These are phyloP conservation scores for Bryconaethiops microstoma DNA, from an alignment of 2,797 vertebrate species.

Conservation along the genomic window DNA sequence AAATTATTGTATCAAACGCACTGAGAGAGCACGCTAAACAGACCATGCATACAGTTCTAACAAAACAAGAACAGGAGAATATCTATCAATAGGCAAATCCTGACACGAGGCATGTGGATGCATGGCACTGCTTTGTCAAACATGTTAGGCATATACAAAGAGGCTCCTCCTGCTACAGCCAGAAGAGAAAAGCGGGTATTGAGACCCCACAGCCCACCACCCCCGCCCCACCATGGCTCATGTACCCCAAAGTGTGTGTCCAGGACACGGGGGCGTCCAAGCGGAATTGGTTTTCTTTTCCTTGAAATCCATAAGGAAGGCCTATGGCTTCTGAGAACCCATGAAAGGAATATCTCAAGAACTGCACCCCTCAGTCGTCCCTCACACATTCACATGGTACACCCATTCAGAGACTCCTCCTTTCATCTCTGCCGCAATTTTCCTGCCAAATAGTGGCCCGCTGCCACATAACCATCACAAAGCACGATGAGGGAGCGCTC, in stretches of 20 bases:
- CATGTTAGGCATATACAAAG: conserved; percentile 17
- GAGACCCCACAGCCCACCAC: neutral
- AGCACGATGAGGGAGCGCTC: neutral
- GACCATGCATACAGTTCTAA: neutral
- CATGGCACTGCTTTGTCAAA: neutral
- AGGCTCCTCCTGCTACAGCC: neutral
- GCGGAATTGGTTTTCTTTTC: conserved; percentile 8
- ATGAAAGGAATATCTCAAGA: conserved; percentile 19
- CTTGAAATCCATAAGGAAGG: conserved; percentile 10
- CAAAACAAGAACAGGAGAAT: neutral
- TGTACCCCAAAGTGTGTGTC: neutral
- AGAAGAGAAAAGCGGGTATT: neutral
- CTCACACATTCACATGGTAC: conserved; percentile 1
- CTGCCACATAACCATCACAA: conserved; percentile 12
- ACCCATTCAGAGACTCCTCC: conserved; percentile 6
- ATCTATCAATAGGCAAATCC: neutral
- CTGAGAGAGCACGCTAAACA: too few relatives aligned
- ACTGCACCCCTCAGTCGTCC: neutral
- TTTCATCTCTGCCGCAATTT: neutral
- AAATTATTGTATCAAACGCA: too few relatives aligned
- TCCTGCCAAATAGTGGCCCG: conserved; percentile 8
- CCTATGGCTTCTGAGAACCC: conserved; percentile 21
- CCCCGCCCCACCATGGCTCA: neutral
- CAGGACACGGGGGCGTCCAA: neutral
- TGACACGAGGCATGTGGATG: neutral